Evolutionary conservation across 53 echinoderm and acorn worm genomes (phyloP).

Genomic region (Hippasteria phrygiana): DNA sequence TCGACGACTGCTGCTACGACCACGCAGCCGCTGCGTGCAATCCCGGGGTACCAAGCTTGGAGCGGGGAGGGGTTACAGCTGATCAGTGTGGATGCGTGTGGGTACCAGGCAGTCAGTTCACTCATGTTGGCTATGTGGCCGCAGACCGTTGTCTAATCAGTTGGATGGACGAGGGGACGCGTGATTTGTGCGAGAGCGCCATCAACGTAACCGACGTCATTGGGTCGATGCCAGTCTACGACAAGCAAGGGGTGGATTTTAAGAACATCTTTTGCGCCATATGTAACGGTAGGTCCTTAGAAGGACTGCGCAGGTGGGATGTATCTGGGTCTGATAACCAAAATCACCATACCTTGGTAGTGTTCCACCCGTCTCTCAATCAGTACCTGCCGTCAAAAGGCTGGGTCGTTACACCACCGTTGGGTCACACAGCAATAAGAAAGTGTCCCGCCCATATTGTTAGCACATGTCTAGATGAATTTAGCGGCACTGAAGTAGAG

Average conservation of each 20-base stretch:
- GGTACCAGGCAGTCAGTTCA: slow-evolving; percentile 55
- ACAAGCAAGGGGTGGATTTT: slow-evolving; percentile 45
- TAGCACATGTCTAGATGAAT: slow-evolving; percentile 11
- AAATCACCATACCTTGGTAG: too few species aligned
- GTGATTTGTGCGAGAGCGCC: slow-evolving; percentile 19
- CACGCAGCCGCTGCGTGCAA: neutral
- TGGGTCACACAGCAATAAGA: neutral
- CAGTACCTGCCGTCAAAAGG: slow-evolving; percentile 7
- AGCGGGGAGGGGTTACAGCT: neutral
- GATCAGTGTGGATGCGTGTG: slow-evolving; percentile 30
- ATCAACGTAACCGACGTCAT: slow-evolving; percentile 39
- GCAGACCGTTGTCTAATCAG: slow-evolving; percentile 10
- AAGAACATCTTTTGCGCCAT: slow-evolving; percentile 66
- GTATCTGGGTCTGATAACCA: neutral
- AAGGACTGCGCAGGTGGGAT: slow-evolving; percentile 37
- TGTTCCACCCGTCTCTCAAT: neutral
- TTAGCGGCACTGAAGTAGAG: neutral
- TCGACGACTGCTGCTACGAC: slow-evolving; percentile 58
- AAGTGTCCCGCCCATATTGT: slow-evolving; percentile 26
- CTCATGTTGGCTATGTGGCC: slow-evolving; percentile 34
- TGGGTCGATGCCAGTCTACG: slow-evolving; percentile 41
- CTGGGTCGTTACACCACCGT: slow-evolving; percentile 22
- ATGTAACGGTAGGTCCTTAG: slow-evolving; percentile 48
- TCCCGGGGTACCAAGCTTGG: neutral
- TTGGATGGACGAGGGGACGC: slow-evolving; percentile 37